Base-by-base conservation (phyloP, 2,888 invertebrate species). In the Raillietiella orientalis region DNA sequence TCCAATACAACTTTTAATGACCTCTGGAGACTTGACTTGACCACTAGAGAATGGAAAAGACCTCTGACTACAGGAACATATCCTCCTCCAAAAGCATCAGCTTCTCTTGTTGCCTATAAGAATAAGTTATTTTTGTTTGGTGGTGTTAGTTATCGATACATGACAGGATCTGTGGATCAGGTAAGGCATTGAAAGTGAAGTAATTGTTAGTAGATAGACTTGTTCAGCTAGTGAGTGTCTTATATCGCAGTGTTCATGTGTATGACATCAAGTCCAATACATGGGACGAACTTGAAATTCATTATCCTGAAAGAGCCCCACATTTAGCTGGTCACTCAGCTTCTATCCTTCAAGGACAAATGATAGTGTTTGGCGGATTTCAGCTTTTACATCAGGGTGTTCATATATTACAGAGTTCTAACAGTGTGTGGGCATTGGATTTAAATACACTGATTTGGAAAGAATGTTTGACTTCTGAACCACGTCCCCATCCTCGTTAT, bases 1-100 rank as follows among this genome's bases (percentile, higher is more conserved):
- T 67, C 72, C 28, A 70, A 71, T 39, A 87, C 90, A 12, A 77
- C 90, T 9, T 87, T 87, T 41, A 90, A 93, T 52, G 90, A 93
- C 51, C 53, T 93, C 16, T 90, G 90, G 90, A 58, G 63, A 33
- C 63, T 90, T 45, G 77, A 90, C 52, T 56, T 90, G 31, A 69
- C 70, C 2, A 64, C 59, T 24, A 55, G 77, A 37, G 57, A 62
- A 35, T 87, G 87, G 87, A 58, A 69, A 3, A 55, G 77, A 34
- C 70, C 71, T 2, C 47, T 71, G 23, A 66, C 75, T 3, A 66
- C 64, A 47, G 79, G 67, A 17, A 67, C 64, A 24, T 84, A 87
- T 51, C 90, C 90, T 5, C 75, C 79, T 4, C 87, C 90, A 2
- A 90, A 87, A 50, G 84, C 84, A 26, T 79, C 79, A 43, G 77